A percentile compares a stretch with the other conserved stretches of the same genome.
Evolutionary conservation across 2,797 vertebrate genomes (phyloP).

Genomic region (Coilia nasus): DNA sequence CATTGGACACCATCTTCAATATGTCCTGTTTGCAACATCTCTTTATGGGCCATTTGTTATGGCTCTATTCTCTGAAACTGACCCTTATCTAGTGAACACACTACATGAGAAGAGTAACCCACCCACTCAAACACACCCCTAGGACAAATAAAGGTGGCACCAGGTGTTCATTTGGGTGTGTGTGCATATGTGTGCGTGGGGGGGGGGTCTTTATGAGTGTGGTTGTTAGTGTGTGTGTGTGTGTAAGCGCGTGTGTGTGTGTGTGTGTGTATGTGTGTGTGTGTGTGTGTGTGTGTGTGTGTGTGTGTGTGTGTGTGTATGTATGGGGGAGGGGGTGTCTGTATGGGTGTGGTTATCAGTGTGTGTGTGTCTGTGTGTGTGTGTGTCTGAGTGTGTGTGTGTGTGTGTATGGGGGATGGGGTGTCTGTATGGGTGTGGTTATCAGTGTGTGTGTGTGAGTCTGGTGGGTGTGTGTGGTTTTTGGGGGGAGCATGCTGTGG

Average conservation of each 20-base stretch:
- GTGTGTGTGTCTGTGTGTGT: too few species aligned
- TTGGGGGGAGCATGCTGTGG: not conserved
- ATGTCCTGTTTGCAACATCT: not conserved
- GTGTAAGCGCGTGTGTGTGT: too few species aligned
- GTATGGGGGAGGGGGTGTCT: too few species aligned
- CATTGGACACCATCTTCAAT: not conserved
- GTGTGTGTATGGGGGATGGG: too few species aligned
- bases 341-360: too few species aligned
- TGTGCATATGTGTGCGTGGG: not conserved
- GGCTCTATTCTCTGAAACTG: not conserved
- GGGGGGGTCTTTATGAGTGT: not conserved
- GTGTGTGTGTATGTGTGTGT: too few species aligned
- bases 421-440: too few species aligned
- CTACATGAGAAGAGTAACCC: not conserved
- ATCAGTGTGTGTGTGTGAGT: not conserved
- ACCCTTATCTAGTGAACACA: not conserved
- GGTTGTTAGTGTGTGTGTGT: too few species aligned
- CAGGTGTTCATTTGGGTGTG: not conserved
- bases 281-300: too few species aligned
- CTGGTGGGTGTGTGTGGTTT: not conserved
- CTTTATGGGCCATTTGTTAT: not conserved
- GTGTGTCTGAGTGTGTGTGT: too few species aligned
- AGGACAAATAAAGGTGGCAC: not conserved
- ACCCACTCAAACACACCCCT: not conserved
- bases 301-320: too few species aligned